Evolutionary conservation across 1,140 invertebrate species (phyloP).

Genomic region (Euschistus heros): DNA sequence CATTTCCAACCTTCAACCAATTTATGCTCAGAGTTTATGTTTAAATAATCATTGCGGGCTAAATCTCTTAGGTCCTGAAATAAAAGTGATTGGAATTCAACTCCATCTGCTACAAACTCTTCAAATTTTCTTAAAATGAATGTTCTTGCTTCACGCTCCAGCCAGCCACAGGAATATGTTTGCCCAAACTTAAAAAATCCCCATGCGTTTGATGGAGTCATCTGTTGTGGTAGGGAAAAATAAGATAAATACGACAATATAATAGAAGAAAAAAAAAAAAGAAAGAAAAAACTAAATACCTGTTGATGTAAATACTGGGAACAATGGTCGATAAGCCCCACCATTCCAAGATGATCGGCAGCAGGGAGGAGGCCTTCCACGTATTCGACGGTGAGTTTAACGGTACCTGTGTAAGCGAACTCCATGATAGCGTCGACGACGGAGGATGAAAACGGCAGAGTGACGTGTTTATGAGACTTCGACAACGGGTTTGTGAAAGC

Average conservation of each 20-base stretch:
- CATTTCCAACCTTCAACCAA: too few species aligned
- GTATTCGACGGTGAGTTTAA: slow-evolving; percentile 45
- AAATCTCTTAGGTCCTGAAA: background rate
- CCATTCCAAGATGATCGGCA: slow-evolving; percentile 52
- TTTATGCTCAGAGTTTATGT: too few species aligned
- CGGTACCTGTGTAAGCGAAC: slow-evolving; percentile 53
- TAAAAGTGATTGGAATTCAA: background rate
- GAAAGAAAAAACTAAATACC: background rate
- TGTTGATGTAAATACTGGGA: slow-evolving; percentile 35
- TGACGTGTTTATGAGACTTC: slow-evolving; percentile 23
- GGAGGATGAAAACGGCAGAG: slow-evolving; percentile 34
- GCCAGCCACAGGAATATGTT: background rate
- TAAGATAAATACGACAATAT: too few species aligned
- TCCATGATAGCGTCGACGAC: slow-evolving; percentile 46
- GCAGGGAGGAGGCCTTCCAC: slow-evolving; percentile 48
- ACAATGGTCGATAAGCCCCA: slow-evolving; percentile 51
- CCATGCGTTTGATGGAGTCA: background rate
- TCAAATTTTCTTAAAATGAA: background rate
- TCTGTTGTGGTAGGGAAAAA: background rate
- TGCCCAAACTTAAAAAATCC: slow-evolving; percentile 6
- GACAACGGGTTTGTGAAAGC: slow-evolving; percentile 44
- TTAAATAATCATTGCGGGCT: too few species aligned
- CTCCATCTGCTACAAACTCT: background rate
- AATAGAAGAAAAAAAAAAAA: slow-evolving; percentile 16
- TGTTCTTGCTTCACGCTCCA: background rate